phyloP scores from a whole-genome alignment of 1,140 invertebrate genomes.

The Drosophila jambulina region DNA sequence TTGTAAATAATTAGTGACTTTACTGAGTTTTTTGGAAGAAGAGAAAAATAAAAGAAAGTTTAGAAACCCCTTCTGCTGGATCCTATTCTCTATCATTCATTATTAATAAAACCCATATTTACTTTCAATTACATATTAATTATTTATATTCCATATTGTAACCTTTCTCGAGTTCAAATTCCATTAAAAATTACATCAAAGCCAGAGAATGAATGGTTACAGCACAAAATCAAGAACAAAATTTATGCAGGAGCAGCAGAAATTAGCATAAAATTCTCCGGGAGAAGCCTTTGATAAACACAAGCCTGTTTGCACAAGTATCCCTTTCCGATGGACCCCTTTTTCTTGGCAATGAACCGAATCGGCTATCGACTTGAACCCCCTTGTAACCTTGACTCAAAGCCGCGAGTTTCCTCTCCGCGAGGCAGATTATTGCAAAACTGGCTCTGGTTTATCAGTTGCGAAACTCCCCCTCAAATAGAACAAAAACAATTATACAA shows the following conservation, averaged over 20 bases:
- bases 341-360: slow-evolving; percentile 26
- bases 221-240: slow-evolving; percentile 24
- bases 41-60: neutral
- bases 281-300: slow-evolving; percentile 23
- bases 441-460: slow-evolving; percentile 31
- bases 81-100: too few species aligned
- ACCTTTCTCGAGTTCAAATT: slow-evolving; percentile 8
- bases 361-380: slow-evolving; percentile 22
- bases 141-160: slow-evolving; percentile 12
- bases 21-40: neutral
- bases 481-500: slow-evolving; percentile 29
- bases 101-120: neutral
- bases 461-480: slow-evolving; percentile 8
- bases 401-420: slow-evolving; percentile 1
- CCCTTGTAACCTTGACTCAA: slow-evolving; percentile 29
- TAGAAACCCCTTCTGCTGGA: too few species aligned
- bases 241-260: slow-evolving; percentile 25
- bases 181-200: slow-evolving; percentile 37
- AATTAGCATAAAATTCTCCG: slow-evolving; percentile 34
- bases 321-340: slow-evolving; percentile 1
- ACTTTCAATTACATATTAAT: neutral
- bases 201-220: slow-evolving; percentile 14
- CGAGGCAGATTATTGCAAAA: slow-evolving; percentile 46
- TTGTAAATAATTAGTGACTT: slow-evolving; percentile 1
- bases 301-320: slow-evolving; percentile 22